Evolutionary conservation across 2,113 vertebrate genomes (phyloP).

Genomic region (Pomatorhinus ruficollis): DNA sequence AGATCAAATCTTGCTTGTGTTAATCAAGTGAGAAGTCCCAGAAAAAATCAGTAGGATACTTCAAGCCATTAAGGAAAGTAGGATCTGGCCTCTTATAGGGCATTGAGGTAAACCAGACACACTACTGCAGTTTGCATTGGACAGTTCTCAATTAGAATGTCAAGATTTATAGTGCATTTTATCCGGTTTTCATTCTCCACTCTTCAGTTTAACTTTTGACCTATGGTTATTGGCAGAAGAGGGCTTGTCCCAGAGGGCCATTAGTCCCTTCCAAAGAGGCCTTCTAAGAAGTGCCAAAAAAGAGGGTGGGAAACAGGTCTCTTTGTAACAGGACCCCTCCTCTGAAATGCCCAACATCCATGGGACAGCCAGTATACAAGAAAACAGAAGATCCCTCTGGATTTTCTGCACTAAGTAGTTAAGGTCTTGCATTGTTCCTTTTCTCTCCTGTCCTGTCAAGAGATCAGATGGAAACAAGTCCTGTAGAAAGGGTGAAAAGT

Average conservation of each 20-base stretch:
- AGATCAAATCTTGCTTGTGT: neutral
- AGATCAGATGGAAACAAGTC: neutral
- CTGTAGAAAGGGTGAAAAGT: neutral
- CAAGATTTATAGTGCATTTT: slow-evolving; percentile 61
- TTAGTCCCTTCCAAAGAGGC: slow-evolving; percentile 45
- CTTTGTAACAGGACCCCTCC: neutral
- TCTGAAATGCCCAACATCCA: neutral
- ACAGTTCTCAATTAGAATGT: slow-evolving; percentile 64
- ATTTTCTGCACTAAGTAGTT: neutral
- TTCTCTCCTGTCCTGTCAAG: neutral
- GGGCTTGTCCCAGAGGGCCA: slow-evolving; percentile 34
- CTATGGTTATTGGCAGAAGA: slow-evolving; percentile 39
- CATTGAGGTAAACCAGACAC: slow-evolving; percentile 56
- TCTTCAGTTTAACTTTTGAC: slow-evolving; percentile 65
- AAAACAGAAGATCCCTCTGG: neutral
- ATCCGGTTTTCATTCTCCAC: slow-evolving; percentile 41
- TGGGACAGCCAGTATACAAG: neutral
- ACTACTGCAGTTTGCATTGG: slow-evolving; percentile 41
- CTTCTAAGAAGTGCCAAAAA: slow-evolving; percentile 11
- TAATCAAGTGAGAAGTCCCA: neutral
- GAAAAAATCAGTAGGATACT: slow-evolving; percentile 21
- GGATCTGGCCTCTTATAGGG: neutral
- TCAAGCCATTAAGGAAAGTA: neutral
- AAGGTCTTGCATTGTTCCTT: neutral
- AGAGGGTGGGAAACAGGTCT: slow-evolving; percentile 10